A percentile compares a stretch with the other conserved stretches of the same genome.
Evolutionary conservation across 2,888 invertebrate species (phyloP).

Genomic region (Acanthococcus lagerstroemiae): DNA sequence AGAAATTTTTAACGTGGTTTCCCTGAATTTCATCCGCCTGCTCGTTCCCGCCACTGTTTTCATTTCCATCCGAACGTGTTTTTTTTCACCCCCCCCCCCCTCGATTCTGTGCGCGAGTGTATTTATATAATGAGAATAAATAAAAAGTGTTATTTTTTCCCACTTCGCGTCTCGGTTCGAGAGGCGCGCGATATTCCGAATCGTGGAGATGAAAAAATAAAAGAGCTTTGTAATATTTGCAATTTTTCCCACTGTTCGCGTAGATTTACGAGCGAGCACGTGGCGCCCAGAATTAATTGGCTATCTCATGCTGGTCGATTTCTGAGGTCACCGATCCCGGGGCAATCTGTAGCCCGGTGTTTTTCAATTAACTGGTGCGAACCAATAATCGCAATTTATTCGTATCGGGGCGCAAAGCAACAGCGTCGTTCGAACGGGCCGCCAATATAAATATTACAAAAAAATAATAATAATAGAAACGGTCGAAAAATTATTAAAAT

Average conservation of each 20-base stretch:
- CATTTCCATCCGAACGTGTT: neutral
- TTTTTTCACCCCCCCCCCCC: neutral
- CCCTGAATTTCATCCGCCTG: neutral
- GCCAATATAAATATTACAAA: too few species aligned
- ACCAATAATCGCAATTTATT: too few species aligned
- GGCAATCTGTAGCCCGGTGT: too few species aligned
- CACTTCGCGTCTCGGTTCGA: neutral
- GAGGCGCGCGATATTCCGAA: neutral
- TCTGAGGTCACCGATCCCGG: too few species aligned
- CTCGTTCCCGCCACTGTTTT: neutral
- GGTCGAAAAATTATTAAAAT: too few species aligned
- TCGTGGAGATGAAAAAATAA: neutral
- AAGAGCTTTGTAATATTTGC: neutral
- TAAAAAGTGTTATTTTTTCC: slow-evolving; percentile 6
- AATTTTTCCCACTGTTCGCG: neutral
- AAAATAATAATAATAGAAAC: too few species aligned
- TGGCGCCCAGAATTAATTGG: neutral
- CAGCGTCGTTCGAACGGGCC: too few species aligned
- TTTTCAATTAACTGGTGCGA: too few species aligned
- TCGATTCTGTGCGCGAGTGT: neutral
- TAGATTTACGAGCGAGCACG: neutral
- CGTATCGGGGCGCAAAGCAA: too few species aligned
- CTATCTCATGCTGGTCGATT: neutral
- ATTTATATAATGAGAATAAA: neutral
- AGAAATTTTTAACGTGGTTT: neutral